phyloP scores from a whole-genome alignment of 2,113 vertebrate species.

The Typhlomys cinereus region DNA sequence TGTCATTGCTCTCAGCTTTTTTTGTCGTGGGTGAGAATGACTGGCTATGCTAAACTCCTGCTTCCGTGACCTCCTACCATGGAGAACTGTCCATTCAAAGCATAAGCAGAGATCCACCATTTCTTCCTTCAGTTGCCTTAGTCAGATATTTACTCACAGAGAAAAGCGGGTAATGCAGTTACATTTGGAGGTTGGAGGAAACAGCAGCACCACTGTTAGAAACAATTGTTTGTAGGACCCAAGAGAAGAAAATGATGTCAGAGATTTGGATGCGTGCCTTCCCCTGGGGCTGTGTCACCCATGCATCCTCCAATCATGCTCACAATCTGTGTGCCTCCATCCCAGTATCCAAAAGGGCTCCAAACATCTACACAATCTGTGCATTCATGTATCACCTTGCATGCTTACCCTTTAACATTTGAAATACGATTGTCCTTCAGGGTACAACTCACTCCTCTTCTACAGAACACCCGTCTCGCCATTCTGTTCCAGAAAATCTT shows the following conservation, averaged over 20 bases:
- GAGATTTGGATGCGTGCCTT: background rate
- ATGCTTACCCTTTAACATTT: background rate
- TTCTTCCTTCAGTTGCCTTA: too few relatives aligned
- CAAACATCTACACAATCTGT: background rate
- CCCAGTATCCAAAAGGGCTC: background rate
- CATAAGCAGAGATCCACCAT: too few relatives aligned
- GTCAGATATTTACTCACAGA: too few relatives aligned
- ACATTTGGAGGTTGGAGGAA: too few relatives aligned
- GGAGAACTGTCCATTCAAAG: too few relatives aligned
- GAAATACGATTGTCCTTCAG: background rate
- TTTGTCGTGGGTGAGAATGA: too few relatives aligned
- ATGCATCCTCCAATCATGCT: background rate
- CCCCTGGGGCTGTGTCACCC: too few relatives aligned
- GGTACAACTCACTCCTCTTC: background rate
- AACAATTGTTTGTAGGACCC: background rate
- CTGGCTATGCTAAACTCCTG: too few relatives aligned
- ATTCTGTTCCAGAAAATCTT: background rate
- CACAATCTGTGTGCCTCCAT: background rate
- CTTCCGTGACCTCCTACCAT: too few relatives aligned
- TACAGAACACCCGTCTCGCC: too few relatives aligned
- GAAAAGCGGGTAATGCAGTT: too few relatives aligned
- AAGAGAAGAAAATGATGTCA: background rate
- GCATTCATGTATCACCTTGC: background rate
- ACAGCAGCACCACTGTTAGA: background rate
- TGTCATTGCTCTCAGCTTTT: too few relatives aligned